Percentiles rank a stretch among this genome's conserved stretches.
Evolutionary conservation across 2,888 invertebrate genomes (phyloP).

Genomic region (Thecophora atra): DNA sequence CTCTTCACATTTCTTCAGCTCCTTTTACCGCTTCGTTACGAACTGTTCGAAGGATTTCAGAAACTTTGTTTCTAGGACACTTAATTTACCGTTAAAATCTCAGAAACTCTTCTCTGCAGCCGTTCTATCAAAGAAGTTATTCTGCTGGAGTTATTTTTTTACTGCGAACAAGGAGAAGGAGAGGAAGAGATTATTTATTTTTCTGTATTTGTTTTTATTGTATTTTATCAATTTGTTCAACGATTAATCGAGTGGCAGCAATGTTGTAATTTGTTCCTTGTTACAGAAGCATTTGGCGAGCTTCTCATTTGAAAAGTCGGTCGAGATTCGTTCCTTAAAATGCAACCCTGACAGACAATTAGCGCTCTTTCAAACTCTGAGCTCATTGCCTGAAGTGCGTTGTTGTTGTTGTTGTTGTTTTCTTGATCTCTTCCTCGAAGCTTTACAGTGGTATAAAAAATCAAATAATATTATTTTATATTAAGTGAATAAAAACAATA

Average conservation of each 20-base stretch:
- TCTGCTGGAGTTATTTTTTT: background rate
- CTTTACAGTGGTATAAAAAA: no score
- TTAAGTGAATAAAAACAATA: no score
- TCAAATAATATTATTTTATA: no score
- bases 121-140: background rate
- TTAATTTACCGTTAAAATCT: slow-evolving; percentile 37
- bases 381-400: background rate
- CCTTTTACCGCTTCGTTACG: background rate
- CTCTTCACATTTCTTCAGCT: background rate
- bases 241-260: slow-evolving; percentile 29
- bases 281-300: slow-evolving; percentile 21
- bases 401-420: background rate
- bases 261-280: background rate
- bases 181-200: no score
- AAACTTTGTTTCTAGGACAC: slow-evolving; percentile 18
- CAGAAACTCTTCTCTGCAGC: slow-evolving; percentile 5
- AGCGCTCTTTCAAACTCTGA: background rate
- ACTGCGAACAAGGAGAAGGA: background rate
- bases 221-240: background rate
- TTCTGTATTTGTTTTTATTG: no score
- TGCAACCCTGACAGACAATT: slow-evolving; percentile 1
- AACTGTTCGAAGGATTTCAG: background rate
- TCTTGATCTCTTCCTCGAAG: background rate
- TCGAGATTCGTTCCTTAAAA: background rate
- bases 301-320: background rate